Evolutionary conservation across 2,888 invertebrate species (phyloP).

Genomic region (Penaeus monodon): DNA sequence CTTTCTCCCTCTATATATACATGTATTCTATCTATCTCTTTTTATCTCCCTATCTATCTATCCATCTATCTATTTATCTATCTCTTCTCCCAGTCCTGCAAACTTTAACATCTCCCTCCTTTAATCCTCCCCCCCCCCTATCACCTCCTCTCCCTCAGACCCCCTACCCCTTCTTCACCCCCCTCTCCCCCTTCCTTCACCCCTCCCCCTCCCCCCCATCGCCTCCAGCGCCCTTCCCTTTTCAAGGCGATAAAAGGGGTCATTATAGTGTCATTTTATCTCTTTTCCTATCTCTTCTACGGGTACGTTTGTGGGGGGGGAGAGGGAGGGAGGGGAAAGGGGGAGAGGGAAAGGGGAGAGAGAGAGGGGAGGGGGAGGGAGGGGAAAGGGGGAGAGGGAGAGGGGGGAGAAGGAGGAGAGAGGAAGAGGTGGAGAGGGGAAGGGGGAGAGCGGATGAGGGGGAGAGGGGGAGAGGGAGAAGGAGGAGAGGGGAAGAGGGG

Average conservation of each 20-base stretch:
- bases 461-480: background rate
- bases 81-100: background rate
- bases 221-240: background rate
- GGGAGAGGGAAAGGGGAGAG: background rate
- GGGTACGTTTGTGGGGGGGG: too few species aligned
- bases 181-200: background rate
- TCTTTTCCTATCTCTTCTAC: too few species aligned
- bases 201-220: background rate
- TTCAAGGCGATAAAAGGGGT: too few species aligned
- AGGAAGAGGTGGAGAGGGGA: too few species aligned
- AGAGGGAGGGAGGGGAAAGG: background rate
- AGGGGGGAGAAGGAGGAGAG: background rate
- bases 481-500: background rate
- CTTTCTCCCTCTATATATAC: background rate
- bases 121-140: too few species aligned
- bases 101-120: too few species aligned
- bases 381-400: background rate
- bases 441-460: background rate
- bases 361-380: background rate
- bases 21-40: background rate
- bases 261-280: too few species aligned
- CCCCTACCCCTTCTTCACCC: background rate
- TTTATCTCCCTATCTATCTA: background rate
- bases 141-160: too few species aligned
- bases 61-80: background rate